Conservation (phyloP, 2,113 vertebrate species). For the Dasyurus viverrinus region DNA sequence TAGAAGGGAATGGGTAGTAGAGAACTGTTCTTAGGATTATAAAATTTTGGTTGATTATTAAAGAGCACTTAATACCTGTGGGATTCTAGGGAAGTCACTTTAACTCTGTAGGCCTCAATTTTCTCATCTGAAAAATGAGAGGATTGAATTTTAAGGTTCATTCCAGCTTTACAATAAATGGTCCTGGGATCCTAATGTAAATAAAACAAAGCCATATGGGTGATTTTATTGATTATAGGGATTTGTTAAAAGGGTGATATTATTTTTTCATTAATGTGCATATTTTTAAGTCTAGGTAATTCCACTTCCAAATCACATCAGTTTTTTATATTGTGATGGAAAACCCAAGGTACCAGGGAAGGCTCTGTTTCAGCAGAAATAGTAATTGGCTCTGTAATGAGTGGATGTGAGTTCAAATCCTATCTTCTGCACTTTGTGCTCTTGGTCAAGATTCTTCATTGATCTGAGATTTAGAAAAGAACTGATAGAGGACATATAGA, state of each 20-base stretch:
- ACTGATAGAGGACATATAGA: background rate
- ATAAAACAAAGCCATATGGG: background rate
- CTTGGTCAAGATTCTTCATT: background rate
- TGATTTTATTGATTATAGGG: background rate
- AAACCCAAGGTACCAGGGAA: background rate
- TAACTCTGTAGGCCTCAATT: background rate
- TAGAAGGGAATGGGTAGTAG: background rate
- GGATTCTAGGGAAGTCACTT: background rate
- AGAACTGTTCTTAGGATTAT: background rate
- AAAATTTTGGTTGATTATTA: background rate
- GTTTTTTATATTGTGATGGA: background rate
- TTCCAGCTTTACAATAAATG: background rate
- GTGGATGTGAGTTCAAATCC: background rate
- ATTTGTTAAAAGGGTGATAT: background rate
- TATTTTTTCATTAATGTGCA: background rate
- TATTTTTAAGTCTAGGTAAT: background rate
- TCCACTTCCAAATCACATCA: background rate
- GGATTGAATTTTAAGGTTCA: background rate
- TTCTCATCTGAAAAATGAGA: background rate
- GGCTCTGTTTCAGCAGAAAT: background rate
- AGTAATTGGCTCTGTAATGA: background rate
- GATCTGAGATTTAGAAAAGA: background rate
- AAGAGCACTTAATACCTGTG: background rate
- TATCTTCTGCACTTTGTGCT: background rate
- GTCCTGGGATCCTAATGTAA: background rate